A percentile compares a stretch with the other conserved stretches of the same genome.
Evolutionary conservation across 1,140 invertebrate genomes (phyloP).

Genomic region (Euschistus heros): DNA sequence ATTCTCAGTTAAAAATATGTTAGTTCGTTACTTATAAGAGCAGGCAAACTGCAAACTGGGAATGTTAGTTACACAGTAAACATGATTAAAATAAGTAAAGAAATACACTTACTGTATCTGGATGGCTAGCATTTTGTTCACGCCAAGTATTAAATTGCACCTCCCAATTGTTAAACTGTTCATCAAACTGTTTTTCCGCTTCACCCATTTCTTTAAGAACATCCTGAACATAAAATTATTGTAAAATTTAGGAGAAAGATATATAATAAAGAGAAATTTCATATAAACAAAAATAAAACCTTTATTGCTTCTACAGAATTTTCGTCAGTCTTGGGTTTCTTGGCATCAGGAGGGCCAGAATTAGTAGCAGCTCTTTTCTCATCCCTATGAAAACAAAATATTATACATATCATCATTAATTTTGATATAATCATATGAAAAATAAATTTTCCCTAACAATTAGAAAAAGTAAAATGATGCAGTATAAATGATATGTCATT

Average conservation of each 20-base stretch:
- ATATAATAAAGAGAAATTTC: background rate
- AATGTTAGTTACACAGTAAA: background rate
- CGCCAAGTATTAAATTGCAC: slow-evolving; percentile 75
- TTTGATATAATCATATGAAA: too few relatives aligned
- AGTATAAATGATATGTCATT: too few relatives aligned
- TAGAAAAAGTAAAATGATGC: too few relatives aligned
- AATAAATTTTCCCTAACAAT: too few relatives aligned
- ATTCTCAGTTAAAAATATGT: too few relatives aligned
- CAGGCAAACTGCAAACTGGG: too few relatives aligned
- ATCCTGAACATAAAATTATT: slow-evolving; percentile 24
- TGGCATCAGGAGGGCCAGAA: slow-evolving; percentile 28
- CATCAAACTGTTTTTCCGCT: slow-evolving; percentile 67
- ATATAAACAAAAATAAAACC: background rate
- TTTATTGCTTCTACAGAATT: slow-evolving; percentile 1
- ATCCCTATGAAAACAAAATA: slow-evolving; percentile 12
- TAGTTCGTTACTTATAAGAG: too few relatives aligned
- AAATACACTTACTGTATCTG: slow-evolving; percentile 51
- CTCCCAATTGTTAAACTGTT: slow-evolving; percentile 74
- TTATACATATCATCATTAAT: too few relatives aligned
- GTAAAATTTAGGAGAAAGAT: background rate
- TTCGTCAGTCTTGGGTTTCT: slow-evolving; percentile 22
- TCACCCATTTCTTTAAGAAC: slow-evolving; percentile 43
- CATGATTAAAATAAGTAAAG: background rate
- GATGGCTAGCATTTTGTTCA: slow-evolving; percentile 71
- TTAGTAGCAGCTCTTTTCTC: slow-evolving; percentile 19